Evolutionary conservation across 1,140 invertebrate species (phyloP), one percentile per base, ranked within the genome.

Genomic region (Camponotus vicinus): DNA sequence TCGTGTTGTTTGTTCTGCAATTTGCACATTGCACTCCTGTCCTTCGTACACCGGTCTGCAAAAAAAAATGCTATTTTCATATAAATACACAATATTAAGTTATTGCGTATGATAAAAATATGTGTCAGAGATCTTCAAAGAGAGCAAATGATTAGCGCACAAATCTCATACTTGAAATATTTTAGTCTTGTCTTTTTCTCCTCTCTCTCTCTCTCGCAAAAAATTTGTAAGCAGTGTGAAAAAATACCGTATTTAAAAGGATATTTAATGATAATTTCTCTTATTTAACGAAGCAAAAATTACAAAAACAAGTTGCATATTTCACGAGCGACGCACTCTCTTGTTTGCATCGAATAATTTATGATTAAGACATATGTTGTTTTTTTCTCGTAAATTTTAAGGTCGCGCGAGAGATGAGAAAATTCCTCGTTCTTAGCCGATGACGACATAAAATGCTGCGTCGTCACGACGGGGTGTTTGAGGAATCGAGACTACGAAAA

Each of bases 11-110:
- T 5, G 98, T 98, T 85, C 96, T 96, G 93, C 98, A 99, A 95
- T 99, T 99, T n/a, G 98, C 97, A 94, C 98, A 99, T 91, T 95
- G 96, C 15, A 98, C 97, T 1, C 98, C 98, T 34, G 96, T 96
- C 85, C 97, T 96, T 86, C 97, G 95, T 89, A 96, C 97, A 15
- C 96, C 97, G 89, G 96, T 96, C 95, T 97, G 95, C 92, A 96
- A 95, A 21, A 21, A 57, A 37, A 83, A 71, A 0, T 5, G 15
- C 21, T 42, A 27, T 34, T 70, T 79, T 52, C 6, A 34, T 13
- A 6, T 37, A 32, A 57, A 70, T 2, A 42, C 13, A 52, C 8
- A 2, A 2, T 3, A 52, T 34, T 18, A 18, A 52, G 5, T 49
- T 52, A 63, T 13, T 27, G 59, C 8, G 27, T 34, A 0, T 6